Percentiles rank a stretch among this genome's conserved stretches.
Conservation (phyloP, 1,140 invertebrate species). For the Ruditapes philippinarum region DNA sequence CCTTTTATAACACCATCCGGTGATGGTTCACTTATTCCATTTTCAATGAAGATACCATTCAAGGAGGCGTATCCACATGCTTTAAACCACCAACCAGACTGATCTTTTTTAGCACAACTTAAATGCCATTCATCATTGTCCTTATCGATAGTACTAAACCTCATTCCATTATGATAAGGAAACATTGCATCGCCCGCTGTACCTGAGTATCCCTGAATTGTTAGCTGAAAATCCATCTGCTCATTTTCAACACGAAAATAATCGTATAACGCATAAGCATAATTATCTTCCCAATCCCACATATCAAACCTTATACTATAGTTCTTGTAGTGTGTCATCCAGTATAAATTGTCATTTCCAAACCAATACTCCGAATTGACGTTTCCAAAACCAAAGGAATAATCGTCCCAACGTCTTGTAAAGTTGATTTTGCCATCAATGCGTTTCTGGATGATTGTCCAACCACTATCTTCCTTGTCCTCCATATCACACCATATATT, state of each 20-base stretch:
- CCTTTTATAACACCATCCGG: constrained; percentile 85
- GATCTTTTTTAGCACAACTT: constrained; percentile 89
- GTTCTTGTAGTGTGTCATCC: constrained; percentile 89
- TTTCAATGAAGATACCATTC: constrained; percentile 88
- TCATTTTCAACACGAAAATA: constrained; percentile 72
- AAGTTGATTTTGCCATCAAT: constrained; percentile 93
- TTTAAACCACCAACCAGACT: constrained; percentile 90
- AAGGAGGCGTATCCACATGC: constrained; percentile 89
- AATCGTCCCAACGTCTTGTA: constrained; percentile 96
- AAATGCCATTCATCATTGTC: constrained; percentile 89
- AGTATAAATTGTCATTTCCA: constrained; percentile 87
- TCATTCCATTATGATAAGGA: constrained; percentile 88
- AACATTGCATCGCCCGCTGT: constrained; percentile 91
- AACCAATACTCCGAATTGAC: constrained; percentile 90
- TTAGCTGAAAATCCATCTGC: constrained; percentile 95
- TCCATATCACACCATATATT: constrained; percentile 93
- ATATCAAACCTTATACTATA: constrained; percentile 96
- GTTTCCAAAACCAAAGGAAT: constrained; percentile 98
- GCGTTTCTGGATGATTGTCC: constrained; percentile 94
- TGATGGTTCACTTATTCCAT: constrained; percentile 67
- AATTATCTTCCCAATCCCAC: constrained; percentile 97
- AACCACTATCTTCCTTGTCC: constrained; percentile 93
- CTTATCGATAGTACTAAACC: constrained; percentile 89
- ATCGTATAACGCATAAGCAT: constrained; percentile 84
- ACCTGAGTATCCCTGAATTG: constrained; percentile 96